A percentile compares a stretch with the other conserved stretches of the same genome.
phyloP scores from a whole-genome alignment of 2,797 vertebrate species.

The Emys orbicularis region DNA sequence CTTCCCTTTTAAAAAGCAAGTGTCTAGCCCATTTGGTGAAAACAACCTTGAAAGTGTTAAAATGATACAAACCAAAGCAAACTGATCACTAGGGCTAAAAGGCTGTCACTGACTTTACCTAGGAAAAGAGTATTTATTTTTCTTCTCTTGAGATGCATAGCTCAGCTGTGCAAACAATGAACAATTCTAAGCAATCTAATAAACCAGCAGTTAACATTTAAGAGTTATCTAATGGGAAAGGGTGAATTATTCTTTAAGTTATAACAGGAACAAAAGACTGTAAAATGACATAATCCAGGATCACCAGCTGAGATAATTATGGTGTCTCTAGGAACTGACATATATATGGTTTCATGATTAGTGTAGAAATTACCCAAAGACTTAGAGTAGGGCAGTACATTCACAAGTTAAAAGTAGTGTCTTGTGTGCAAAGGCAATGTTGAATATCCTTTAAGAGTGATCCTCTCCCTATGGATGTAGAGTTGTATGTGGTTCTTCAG shows the following conservation, averaged over 20 bases:
- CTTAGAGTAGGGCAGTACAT: neutral
- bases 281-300: neutral
- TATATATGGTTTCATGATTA: neutral
- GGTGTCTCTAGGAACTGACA: neutral
- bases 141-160: conserved; percentile 38
- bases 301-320: neutral
- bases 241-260: neutral
- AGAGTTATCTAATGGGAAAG: conserved; percentile 4
- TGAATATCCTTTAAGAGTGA: neutral
- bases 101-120: neutral
- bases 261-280: neutral
- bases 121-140: conserved; percentile 4
- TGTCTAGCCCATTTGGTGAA: neutral
- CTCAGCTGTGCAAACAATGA: conserved; percentile 48
- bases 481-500: neutral
- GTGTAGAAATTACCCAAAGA: neutral
- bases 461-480: neutral
- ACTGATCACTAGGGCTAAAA: neutral
- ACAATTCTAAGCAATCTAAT: conserved; percentile 28
- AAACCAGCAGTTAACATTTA: conserved; percentile 52
- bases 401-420: rapidly evolving
- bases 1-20: neutral
- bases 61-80: neutral
- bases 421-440: neutral
- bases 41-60: neutral